Evolutionary conservation across 2,797 vertebrate genomes (phyloP), one percentile per base, ranked within the genome.

Genomic region (Chaetophractus vellerosus): DNA sequence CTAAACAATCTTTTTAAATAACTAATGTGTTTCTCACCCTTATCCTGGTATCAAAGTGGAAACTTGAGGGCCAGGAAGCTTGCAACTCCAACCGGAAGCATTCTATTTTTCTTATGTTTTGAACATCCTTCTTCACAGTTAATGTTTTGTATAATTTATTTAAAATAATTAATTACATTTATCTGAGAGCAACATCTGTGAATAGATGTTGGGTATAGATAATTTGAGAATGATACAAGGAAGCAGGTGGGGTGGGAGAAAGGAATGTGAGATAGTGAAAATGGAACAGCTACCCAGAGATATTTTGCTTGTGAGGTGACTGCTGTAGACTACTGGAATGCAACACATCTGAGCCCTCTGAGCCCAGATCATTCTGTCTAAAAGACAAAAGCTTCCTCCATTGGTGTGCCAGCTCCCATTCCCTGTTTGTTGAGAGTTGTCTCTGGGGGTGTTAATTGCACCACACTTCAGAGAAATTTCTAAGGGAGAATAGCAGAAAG

Each of bases 401-500:
- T 52, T 75, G 38, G 3, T 41, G 80, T 6, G 24, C 21, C 2
- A 45, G 45, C 1, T 57, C 9, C 41, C 75, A 36, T 11, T 12
- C 31, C 18, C 36, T 12, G n/a, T 24, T 59, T 38, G 26, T 52
- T 78, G 75, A 96, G 69, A 76, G 68, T 16, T 64, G 23, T 59
- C 69, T 15, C 69, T 59, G 61, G 45, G 86, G 33, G 75, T 26
- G 33, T 91, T 87, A 76, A 90, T 57, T 90, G 21, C 10, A 36
- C 31, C 7, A 28, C 28, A 76, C 10, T 82, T 90, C 86, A 66
- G 71, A 68, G 69, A 78, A 64, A 90, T n/a, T 31, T n/a, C 23
- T 82, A 41, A 76, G 55, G 38, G 90, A 96, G 41, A 72, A 94
- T 82, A 87, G 36, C 23, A 66, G 36, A 76, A 71, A 76, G 45